Conservation (phyloP, 2,113 vertebrate genomes). For the Cyprinodon brontotheroides region DNA sequence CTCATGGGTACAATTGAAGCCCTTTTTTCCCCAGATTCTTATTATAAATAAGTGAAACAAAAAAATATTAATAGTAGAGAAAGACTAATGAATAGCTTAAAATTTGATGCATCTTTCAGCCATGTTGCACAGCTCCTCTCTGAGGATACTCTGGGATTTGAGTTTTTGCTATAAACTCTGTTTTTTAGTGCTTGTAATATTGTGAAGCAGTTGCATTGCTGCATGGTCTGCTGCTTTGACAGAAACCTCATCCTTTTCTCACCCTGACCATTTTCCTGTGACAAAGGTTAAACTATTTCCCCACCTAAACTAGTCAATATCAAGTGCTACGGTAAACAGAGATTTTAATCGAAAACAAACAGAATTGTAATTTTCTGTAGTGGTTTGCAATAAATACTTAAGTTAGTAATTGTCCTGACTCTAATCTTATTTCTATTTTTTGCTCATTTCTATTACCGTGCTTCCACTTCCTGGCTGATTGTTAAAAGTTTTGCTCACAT, state of each 20-base stretch:
- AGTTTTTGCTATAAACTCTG: background rate
- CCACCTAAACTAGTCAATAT: background rate
- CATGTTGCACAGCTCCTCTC: too few species aligned
- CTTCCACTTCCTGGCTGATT: background rate
- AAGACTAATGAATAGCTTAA: too few species aligned
- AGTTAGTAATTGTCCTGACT: background rate
- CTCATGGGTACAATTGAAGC: too few species aligned
- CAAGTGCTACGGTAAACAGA: background rate
- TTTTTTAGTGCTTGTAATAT: background rate
- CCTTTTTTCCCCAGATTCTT: too few species aligned
- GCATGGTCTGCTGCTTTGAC: conserved; percentile 1
- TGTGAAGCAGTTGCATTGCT: background rate
- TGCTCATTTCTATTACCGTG: background rate
- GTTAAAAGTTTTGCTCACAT: background rate
- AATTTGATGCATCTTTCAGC: too few species aligned
- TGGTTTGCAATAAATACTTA: background rate
- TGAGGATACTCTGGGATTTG: background rate
- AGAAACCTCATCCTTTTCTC: conserved; percentile 21
- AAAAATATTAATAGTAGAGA: too few species aligned
- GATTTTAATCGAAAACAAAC: background rate
- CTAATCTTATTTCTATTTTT: background rate
- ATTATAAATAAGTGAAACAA: too few species aligned
- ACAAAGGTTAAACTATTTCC: conserved; percentile 17
- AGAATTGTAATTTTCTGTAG: background rate
- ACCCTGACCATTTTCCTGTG: conserved; percentile 35